Conservation (phyloP, 2,797 vertebrate genomes). For the Cossypha caffra region DNA sequence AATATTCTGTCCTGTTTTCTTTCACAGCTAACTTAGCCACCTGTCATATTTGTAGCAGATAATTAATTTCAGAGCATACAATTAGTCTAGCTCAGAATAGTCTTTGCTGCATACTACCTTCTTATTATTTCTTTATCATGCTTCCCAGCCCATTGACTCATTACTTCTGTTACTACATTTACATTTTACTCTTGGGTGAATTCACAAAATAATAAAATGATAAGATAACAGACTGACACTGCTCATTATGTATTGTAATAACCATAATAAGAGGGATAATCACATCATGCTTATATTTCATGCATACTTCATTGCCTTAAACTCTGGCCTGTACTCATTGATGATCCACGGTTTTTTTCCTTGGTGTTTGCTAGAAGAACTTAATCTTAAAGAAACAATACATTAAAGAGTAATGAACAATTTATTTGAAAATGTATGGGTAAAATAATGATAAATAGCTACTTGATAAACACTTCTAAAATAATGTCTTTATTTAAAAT, state of each 20-base stretch:
- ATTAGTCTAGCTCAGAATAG: constrained; percentile 54
- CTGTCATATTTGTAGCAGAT: constrained; percentile 43
- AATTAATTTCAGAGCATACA: constrained; percentile 61
- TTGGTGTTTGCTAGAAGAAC: neutral
- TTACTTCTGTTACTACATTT: constrained; percentile 73
- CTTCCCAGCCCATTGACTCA: constrained; percentile 52
- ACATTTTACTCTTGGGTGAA: constrained; percentile 72
- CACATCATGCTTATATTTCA: constrained; percentile 42
- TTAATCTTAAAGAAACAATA: constrained; percentile 38
- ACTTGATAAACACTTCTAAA: neutral
- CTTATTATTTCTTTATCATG: constrained; percentile 64
- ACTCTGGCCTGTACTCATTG: constrained; percentile 26
- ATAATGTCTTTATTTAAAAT: constrained; percentile 16
- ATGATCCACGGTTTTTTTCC: neutral
- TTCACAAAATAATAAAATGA: constrained; percentile 67
- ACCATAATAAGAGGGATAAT: constrained; percentile 61
- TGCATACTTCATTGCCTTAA: constrained; percentile 47
- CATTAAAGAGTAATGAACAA: constrained; percentile 1
- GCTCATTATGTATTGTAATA: constrained; percentile 72
- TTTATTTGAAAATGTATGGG: constrained; percentile 44
- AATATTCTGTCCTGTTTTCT: constrained; percentile 32
- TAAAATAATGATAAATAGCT: neutral
- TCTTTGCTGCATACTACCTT: constrained; percentile 29
- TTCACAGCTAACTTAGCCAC: constrained; percentile 46
- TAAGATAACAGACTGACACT: constrained; percentile 69